Conservation (phyloP, 2,888 invertebrate species). For the Branchipolynoe longqiensis region DNA sequence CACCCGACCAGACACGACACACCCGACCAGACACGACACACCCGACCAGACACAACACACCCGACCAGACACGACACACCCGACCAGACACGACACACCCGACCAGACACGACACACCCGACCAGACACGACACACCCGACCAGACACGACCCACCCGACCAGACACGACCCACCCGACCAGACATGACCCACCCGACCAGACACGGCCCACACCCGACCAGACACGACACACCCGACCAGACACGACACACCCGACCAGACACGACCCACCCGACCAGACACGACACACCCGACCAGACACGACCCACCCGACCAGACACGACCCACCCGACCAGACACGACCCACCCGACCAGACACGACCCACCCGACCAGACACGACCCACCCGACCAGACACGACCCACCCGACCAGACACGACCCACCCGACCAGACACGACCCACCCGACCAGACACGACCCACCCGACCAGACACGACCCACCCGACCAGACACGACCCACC, state of each 20-base stretch:
- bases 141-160: not conserved
- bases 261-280: not conserved
- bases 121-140: not conserved
- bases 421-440: not conserved
- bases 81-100: too few species aligned
- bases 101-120: not conserved
- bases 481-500: not conserved
- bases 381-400: not conserved
- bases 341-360: not conserved
- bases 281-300: not conserved
- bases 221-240: not conserved
- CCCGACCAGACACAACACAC: too few species aligned
- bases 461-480: not conserved
- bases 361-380: not conserved
- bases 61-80: too few species aligned
- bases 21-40: too few species aligned
- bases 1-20: too few species aligned
- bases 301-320: not conserved
- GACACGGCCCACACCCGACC: not conserved
- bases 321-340: not conserved
- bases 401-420: not conserved
- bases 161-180: not conserved
- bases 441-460: not conserved
- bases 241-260: not conserved
- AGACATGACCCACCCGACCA: not conserved